Evolutionary conservation across 2,113 vertebrate species (phyloP).

Genomic region (Odocoileus virginianus): DNA sequence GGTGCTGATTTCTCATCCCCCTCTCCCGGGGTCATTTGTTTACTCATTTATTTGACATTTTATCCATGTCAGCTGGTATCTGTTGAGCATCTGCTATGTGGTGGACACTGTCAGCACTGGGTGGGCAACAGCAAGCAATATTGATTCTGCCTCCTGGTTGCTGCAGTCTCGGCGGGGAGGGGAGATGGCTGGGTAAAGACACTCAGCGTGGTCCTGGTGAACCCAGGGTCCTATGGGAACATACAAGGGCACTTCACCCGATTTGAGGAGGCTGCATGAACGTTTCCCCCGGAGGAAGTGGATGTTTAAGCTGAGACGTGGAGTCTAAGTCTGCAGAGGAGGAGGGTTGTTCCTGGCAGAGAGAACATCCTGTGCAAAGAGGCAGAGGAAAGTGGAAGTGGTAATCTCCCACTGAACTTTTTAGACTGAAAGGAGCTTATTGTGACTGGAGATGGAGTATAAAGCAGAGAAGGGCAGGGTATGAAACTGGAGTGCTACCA

Average conservation of each 20-base stretch:
- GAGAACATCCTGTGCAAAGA: conserved; percentile 33
- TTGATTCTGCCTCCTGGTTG: background rate
- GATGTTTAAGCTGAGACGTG: background rate
- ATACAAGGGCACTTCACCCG: background rate
- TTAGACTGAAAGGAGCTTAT: conserved; percentile 21
- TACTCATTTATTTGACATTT: background rate
- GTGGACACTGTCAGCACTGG: background rate
- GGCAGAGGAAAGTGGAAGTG: background rate
- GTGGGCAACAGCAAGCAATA: background rate
- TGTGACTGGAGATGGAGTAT: background rate
- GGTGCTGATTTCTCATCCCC: background rate
- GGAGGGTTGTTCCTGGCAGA: background rate
- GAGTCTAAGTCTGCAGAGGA: background rate
- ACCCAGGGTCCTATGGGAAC: background rate
- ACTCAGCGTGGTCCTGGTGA: background rate
- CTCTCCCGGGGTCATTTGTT: background rate
- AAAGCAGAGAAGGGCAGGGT: background rate
- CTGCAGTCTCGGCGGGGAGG: background rate
- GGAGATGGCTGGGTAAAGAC: background rate
- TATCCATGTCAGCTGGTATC: background rate
- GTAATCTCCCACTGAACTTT: background rate
- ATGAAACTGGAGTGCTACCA: conserved; percentile 28
- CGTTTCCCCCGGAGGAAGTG: background rate
- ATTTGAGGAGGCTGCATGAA: background rate
- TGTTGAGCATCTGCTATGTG: background rate